phyloP scores from a whole-genome alignment of 2,797 vertebrate genomes.

The Emys orbicularis region DNA sequence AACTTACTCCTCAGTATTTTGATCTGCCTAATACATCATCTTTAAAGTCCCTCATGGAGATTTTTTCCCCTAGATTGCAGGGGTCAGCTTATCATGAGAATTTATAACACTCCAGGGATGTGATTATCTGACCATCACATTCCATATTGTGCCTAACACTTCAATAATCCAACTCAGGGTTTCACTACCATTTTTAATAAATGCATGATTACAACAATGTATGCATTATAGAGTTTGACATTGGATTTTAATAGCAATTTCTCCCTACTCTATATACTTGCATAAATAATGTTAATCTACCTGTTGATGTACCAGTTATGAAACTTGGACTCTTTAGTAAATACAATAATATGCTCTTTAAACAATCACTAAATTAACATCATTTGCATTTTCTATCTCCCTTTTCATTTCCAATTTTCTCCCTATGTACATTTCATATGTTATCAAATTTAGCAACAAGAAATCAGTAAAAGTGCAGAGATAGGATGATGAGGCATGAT shows the following conservation, averaged over 20 bases:
- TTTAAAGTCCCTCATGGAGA: conserved; percentile 64
- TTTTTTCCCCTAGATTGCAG: conserved; percentile 41
- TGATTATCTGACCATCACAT: conserved; percentile 26
- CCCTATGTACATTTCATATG: not conserved
- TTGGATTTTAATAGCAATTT: conserved; percentile 33
- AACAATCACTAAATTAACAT: not conserved
- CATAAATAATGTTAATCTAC: not conserved
- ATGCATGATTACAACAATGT: not conserved
- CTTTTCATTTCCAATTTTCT: not conserved
- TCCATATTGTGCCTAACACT: conserved; percentile 12
- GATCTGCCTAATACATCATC: conserved; percentile 64
- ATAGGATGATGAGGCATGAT: not conserved
- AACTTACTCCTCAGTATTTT: conserved; percentile 58
- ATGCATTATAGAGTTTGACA: not conserved
- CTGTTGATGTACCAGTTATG: not conserved
- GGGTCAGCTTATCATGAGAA: conserved; percentile 39
- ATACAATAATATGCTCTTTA: not conserved
- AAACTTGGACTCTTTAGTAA: not conserved
- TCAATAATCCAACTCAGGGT: not conserved
- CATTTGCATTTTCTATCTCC: not conserved
- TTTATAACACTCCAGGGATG: conserved; percentile 31
- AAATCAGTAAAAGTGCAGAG: not conserved
- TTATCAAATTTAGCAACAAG: not conserved
- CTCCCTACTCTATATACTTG: not conserved
- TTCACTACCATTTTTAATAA: conserved; percentile 17